These are phyloP conservation scores for Trichogramma dendrolimi DNA, from an alignment of 2,888 invertebrate species.

Conservation along the genomic window DNA sequence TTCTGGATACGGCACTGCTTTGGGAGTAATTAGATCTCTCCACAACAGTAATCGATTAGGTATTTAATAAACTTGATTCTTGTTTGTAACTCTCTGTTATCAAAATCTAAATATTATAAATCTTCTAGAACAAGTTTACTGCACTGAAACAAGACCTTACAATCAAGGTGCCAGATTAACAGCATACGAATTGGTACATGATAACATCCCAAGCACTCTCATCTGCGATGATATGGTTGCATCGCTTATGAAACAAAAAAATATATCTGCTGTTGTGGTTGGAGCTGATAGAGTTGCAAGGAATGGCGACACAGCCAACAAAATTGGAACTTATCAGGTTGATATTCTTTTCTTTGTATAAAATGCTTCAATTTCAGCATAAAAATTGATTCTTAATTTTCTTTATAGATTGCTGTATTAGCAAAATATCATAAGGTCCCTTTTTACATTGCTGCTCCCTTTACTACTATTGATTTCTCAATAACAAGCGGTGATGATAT, in stretches of 20 bases:
- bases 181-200: constrained; percentile 90
- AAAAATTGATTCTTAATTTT: constrained; percentile 27
- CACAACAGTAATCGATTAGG: constrained; percentile 68
- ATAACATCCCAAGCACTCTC: constrained; percentile 85
- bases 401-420: constrained; percentile 72
- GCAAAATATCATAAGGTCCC: constrained; percentile 88
- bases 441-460: constrained; percentile 93
- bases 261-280: constrained; percentile 89
- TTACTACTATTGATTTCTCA: constrained; percentile 81
- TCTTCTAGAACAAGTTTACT: constrained; percentile 78
- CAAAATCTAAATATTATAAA: not conserved
- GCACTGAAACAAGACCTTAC: constrained; percentile 97
- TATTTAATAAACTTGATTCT: constrained; percentile 42
- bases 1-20: constrained; percentile 94
- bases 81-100: not conserved
- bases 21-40: constrained; percentile 88
- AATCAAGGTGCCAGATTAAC: constrained; percentile 95
- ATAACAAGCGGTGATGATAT: constrained; percentile 80
- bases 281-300: constrained; percentile 94
- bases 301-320: constrained; percentile 98
- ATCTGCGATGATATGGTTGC: constrained; percentile 96
- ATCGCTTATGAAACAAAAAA: constrained; percentile 77
- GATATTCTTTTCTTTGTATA: constrained; percentile 7
- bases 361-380: constrained; percentile 1
- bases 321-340: constrained; percentile 92